Percentiles rank a stretch among this genome's conserved stretches.
phyloP scores from a whole-genome alignment of 2,113 vertebrate genomes.

The Muntiacus muntjak region DNA sequence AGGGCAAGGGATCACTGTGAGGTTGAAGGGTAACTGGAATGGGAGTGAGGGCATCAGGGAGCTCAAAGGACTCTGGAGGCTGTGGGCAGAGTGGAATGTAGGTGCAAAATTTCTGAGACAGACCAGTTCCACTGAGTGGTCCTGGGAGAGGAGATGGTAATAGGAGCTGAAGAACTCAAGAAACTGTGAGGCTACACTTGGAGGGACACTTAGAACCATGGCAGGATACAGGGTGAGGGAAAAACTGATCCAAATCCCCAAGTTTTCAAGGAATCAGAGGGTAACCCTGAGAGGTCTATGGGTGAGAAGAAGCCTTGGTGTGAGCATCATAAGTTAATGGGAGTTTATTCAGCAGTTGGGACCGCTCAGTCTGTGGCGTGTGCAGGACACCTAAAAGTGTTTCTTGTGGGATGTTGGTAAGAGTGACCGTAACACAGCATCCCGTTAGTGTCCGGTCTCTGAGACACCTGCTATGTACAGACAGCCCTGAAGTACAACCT shows the following conservation, averaged over 20 bases:
- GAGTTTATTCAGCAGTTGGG: background rate
- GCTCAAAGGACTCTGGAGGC: background rate
- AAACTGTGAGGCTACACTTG: background rate
- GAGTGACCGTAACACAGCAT: background rate
- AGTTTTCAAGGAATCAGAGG: background rate
- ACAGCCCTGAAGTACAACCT: background rate
- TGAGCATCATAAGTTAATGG: background rate
- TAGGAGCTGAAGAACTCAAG: background rate
- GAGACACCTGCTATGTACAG: background rate
- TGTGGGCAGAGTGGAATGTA: background rate
- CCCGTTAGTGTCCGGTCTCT: background rate
- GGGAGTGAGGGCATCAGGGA: background rate
- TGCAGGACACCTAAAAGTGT: background rate
- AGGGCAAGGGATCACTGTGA: slow-evolving; percentile 22
- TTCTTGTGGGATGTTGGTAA: background rate
- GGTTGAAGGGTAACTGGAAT: background rate
- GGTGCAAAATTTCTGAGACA: background rate
- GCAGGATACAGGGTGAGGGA: background rate
- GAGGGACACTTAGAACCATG: background rate
- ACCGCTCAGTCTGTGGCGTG: background rate
- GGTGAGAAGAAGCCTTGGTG: background rate
- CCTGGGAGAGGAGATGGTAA: background rate
- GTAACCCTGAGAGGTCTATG: background rate
- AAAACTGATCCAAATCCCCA: background rate
- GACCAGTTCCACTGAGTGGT: background rate